Evolutionary conservation across 1,140 invertebrate genomes (phyloP), one percentile per base, ranked within the genome.

Genomic region (Spodoptera litura): DNA sequence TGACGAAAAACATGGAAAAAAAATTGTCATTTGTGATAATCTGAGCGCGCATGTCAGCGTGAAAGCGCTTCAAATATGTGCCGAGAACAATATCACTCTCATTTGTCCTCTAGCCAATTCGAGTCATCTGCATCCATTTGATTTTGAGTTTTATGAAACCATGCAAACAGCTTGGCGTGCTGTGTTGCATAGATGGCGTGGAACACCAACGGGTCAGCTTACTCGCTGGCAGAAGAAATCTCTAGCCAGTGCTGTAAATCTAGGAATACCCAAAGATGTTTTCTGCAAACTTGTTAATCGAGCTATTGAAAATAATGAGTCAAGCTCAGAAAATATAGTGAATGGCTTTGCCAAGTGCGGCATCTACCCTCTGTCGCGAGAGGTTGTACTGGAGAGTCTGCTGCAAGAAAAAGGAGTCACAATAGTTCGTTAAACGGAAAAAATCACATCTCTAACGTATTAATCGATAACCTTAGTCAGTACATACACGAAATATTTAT

Each of bases 361-460:
- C n/a, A 59, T 59, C 27, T 13, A 59, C 56, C 56, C 56, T 59
- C 56, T 59, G 56, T 59, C 56, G 0, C 56, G 56, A 20, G 10
- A 27, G 25, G 56, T 12, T 4, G 56, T 27, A 11, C 56, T 59
- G 56, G 9, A 59, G 27, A 56, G n/a, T 62, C 13, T 62, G 27
- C 5, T 20, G 11, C 59, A 35, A 38, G 59, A 35, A 62, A 31
- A 13, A 13, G 53, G 20, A n/a, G 53, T 44, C 9, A 44, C 38
- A 56, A 15, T 56, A 56, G 6, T 56, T 8, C 6, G n/a, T 44
- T 44, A 44, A 44, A 44, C 1, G 38, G 38, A 38, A 4, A 4
- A 38, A 38, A 44, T 44, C 38, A 9, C 9, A 44, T 44, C 9
- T 44, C 4, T 44, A 44, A 44, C 8, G 4, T 44, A 44, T 44